Conservation (phyloP, 2,888 invertebrate species). For the Nemoura dubitans region DNA sequence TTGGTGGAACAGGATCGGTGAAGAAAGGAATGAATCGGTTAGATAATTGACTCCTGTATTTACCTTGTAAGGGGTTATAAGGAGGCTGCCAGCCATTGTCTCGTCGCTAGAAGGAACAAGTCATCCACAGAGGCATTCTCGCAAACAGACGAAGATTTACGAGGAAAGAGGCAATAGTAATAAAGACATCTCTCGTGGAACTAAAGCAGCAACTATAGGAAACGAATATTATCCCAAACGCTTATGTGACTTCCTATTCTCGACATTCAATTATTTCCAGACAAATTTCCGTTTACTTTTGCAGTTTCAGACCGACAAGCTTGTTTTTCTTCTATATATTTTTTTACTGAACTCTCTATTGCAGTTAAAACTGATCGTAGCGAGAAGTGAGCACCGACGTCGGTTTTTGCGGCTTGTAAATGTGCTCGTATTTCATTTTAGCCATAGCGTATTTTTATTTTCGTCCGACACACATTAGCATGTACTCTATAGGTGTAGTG, state of each 20-base stretch:
- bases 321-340: not conserved
- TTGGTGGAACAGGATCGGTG: not conserved
- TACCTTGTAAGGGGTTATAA: not conserved
- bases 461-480: not conserved
- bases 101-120: not conserved
- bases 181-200: not conserved
- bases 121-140: slow-evolving; percentile 12
- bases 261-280: not conserved
- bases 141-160: not conserved
- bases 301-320: not conserved
- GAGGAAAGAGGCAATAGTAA: not conserved
- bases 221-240: not conserved
- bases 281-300: not conserved
- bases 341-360: not conserved
- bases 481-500: not conserved
- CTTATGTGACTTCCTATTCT: not conserved
- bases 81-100: not conserved
- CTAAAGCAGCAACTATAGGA: not conserved
- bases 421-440: not conserved
- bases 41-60: slow-evolving; percentile 7
- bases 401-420: not conserved
- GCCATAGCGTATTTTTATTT: not conserved
- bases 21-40: not conserved
- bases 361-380: not conserved
- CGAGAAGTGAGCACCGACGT: not conserved